A percentile compares a stretch with the other conserved stretches of the same genome.
Evolutionary conservation across 2,888 invertebrate species (phyloP).

Genomic region (Acanthosepion esculentum): DNA sequence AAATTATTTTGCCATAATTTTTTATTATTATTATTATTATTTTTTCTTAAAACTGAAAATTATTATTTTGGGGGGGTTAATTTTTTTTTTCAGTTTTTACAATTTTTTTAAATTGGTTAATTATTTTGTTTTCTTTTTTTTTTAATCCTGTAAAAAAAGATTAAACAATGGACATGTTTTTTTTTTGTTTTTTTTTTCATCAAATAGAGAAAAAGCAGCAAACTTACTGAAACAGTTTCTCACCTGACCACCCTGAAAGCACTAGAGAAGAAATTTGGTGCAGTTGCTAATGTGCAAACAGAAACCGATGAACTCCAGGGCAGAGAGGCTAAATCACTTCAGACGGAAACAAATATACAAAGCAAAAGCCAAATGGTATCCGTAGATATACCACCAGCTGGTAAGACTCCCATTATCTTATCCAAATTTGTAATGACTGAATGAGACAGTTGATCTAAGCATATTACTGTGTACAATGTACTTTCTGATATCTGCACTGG

Average conservation of each 20-base stretch:
- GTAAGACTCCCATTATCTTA: neutral
- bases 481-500: no score
- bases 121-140: neutral
- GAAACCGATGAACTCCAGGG: neutral
- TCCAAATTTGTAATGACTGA: neutral
- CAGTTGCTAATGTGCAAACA: slow-evolving; percentile 48
- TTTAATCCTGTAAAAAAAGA: no score
- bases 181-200: no score
- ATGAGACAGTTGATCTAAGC: no score
- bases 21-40: no score
- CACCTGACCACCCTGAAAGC: slow-evolving; percentile 65
- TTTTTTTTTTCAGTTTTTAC: no score
- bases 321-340: slow-evolving; percentile 48
- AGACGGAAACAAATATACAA: neutral
- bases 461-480: no score
- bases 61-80: no score
- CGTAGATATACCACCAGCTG: neutral
- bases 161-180: no score
- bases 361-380: neutral
- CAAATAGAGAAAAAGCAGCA: slow-evolving; percentile 52
- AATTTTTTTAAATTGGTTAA: neutral
- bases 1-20: no score
- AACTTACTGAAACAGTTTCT: slow-evolving; percentile 64
- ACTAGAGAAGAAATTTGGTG: slow-evolving; percentile 65
- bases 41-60: no score